Evolutionary conservation across 2,888 invertebrate species (phyloP).

Genomic region (Megalurothrips usitatus): DNA sequence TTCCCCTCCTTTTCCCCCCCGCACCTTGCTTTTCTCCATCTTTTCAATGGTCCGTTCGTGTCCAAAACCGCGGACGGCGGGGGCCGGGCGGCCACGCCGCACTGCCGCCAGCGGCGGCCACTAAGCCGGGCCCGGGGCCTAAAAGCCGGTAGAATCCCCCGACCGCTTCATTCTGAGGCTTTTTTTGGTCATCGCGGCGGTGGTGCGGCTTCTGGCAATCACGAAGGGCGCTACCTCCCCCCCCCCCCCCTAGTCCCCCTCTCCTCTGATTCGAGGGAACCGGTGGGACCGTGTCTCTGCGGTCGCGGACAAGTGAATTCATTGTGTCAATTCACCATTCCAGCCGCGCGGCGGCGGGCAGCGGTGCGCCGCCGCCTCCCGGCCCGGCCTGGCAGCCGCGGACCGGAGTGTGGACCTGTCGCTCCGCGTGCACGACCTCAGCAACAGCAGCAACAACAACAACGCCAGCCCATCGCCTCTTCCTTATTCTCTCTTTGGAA

Average conservation of each 20-base stretch:
- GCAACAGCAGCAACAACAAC: neutral
- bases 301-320: too few species aligned
- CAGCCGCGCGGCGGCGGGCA: too few species aligned
- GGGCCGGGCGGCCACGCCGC: neutral
- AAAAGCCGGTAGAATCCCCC: too few species aligned
- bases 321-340: too few species aligned
- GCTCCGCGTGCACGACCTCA: neutral
- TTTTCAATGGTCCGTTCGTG: neutral
- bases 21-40: neutral
- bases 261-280: neutral
- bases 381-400: neutral
- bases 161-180: neutral
- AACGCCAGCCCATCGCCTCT: too few species aligned
- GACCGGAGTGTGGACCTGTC: neutral
- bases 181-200: neutral
- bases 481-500: too few species aligned
- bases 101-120: neutral
- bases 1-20: too few species aligned
- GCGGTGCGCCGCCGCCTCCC: too few species aligned
- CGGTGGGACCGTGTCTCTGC: neutral
- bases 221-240: neutral
- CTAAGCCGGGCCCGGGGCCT: too few species aligned
- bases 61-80: neutral
- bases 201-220: neutral
- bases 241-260: neutral